Evolutionary conservation across 2,797 vertebrate species (phyloP), one percentile per base, ranked within the genome.

Genomic region (Lerista edwardsae): DNA sequence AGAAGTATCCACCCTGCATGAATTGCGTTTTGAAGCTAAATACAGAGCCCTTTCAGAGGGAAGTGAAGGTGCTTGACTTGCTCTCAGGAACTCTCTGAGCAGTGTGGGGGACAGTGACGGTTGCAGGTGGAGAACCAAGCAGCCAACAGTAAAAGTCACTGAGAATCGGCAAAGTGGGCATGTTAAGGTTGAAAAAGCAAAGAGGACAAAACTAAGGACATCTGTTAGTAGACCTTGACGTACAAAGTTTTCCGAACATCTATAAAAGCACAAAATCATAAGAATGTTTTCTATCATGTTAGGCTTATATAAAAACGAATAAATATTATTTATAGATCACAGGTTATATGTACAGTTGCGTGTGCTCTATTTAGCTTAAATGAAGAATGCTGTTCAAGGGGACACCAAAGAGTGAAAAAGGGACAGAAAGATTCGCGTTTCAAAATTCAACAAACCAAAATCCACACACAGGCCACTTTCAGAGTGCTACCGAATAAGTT

Each of bases 291-390:
- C 90, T 90, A 90, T 93, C 92, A 94, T 93, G 93, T 95, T 93
- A 93, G 92, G 91, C 94, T 86, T 94, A 95, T 93, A 94, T 93
- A 95, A 95, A 93, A 95, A 95, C 90, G 94, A 96, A 95, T 94
- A 96, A 96, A 95, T 96, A 95, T 90, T 92, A 92, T 93, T 93
- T 93, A 93, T 93, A 94, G 94, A 92, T 90, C 84, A 90, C 90
- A 89, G 93, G 93, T 93, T 94, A 95, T 94, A 95, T 95, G 88
- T 95, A 95, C 92, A 94, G 94, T 93, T 92, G 93, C 87, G 87
- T 95, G 94, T 95, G 95, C 93, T 95, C 93, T 90, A 87, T 92
- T 93, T 88, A 93, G 92, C 92, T 94, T 93, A 93, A 93, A 93
- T 87, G 91, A 94, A 94, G 92, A 65, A 83, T 90, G 91, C 86